A percentile compares a stretch with the other conserved stretches of the same genome.
phyloP scores from a whole-genome alignment of 2,797 vertebrate species.

The Pipistrellus pipistrellus region DNA sequence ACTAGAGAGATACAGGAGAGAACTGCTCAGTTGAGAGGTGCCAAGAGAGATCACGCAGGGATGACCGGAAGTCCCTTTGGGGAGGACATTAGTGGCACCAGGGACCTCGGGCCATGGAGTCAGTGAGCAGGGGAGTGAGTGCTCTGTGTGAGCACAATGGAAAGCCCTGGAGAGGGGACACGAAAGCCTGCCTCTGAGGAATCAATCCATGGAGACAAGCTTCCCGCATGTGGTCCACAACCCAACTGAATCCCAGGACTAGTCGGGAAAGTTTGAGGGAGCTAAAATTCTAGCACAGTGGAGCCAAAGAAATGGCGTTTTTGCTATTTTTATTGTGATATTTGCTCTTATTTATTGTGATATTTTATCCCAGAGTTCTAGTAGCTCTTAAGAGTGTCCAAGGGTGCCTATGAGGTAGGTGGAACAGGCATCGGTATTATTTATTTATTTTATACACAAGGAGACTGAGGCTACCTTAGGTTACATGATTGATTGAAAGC shows the following conservation, averaged over 20 bases:
- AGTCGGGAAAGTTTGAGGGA: background rate
- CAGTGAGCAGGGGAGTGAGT: background rate
- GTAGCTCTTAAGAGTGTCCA: background rate
- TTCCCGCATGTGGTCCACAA: background rate
- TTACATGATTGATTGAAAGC: background rate
- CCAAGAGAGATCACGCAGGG: background rate
- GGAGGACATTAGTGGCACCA: background rate
- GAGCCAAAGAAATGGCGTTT: background rate
- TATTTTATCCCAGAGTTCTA: background rate
- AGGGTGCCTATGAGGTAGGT: background rate
- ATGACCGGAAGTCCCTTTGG: background rate
- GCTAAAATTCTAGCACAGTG: background rate
- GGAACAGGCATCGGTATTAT: background rate
- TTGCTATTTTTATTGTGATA: background rate
- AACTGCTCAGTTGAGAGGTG: background rate
- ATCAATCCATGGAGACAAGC: no score
- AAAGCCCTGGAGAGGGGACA: background rate
- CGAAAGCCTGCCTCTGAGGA: rapidly evolving
- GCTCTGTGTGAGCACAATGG: no score
- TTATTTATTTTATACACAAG: background rate
- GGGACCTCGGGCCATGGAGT: background rate
- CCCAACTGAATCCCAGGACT: background rate
- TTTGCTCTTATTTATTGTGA: background rate
- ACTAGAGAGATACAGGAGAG: background rate
- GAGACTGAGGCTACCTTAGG: background rate